phyloP scores from a whole-genome alignment of 2,113 vertebrate species.

The Gallinago paraguaiae region DNA sequence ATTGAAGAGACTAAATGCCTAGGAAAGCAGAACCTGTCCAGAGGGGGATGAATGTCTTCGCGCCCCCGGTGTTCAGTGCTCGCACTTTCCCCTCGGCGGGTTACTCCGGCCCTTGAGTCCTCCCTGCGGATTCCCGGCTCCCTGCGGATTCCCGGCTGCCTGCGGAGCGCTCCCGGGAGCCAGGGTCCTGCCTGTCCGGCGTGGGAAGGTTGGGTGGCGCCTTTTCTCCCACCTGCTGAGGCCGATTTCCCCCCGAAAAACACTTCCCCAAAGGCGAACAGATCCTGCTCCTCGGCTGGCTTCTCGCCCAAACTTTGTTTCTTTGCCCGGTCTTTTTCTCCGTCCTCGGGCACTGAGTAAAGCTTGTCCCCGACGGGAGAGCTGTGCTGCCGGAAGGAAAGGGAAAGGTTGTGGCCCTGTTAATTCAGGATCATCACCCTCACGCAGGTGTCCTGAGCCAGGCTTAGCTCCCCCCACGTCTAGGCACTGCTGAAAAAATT shows the following conservation, averaged over 20 bases:
- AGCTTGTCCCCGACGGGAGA: not conserved
- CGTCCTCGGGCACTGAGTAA: not conserved
- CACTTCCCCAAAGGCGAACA: not conserved
- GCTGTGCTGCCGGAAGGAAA: not conserved
- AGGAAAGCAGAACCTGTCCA: not conserved
- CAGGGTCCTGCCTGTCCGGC: not conserved
- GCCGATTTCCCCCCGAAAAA: not conserved
- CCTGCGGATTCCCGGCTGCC: not conserved
- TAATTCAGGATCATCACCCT: not conserved
- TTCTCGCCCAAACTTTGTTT: not conserved
- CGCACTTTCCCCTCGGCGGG: not conserved
- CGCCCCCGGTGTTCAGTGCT: not conserved
- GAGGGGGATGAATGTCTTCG: not conserved
- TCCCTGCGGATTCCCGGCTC: not conserved
- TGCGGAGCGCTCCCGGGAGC: not conserved
- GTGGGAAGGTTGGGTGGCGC: not conserved
- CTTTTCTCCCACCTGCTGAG: not conserved
- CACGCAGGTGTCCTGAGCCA: not conserved
- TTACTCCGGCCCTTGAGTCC: not conserved
- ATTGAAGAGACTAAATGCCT: not conserved
- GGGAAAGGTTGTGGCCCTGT: not conserved
- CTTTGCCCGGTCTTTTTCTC: not conserved
- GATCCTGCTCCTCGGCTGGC: not conserved
- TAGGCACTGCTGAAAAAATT: not conserved
- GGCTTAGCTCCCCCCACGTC: not conserved